Conservation (phyloP, 2,113 vertebrate species). For the Poicephalus gulielmi region DNA sequence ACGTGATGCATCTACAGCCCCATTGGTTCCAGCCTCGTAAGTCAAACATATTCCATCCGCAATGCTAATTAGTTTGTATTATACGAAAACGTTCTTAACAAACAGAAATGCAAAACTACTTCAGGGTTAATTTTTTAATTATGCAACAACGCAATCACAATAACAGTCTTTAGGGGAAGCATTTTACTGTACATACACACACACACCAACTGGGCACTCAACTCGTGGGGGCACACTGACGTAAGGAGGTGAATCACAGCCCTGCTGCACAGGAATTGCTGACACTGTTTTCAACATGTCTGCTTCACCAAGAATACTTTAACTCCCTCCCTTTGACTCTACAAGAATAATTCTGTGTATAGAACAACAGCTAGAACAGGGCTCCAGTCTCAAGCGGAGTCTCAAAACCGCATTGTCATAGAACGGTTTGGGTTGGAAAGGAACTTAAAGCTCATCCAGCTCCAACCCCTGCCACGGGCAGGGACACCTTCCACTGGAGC, state of each 20-base stretch:
- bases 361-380: not conserved
- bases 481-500: not conserved
- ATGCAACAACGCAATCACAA: not conserved
- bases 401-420: not conserved
- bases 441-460: not conserved
- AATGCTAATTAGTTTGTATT: not conserved
- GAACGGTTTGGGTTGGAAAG: not conserved
- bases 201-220: fast-evolving
- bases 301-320: not conserved
- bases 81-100: not conserved
- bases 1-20: not conserved
- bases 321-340: not conserved
- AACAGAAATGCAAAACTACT: not conserved
- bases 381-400: not conserved
- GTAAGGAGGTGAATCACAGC: not conserved
- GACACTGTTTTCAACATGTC: not conserved
- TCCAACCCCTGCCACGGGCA: fast-evolving
- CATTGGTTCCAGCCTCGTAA: not conserved
- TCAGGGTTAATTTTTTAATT: not conserved
- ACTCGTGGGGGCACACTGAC: not conserved
- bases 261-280: not conserved
- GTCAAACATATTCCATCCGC: not conserved
- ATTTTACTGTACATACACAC: fast-evolving
- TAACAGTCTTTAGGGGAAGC: not conserved
- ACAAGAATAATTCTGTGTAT: fast-evolving